These are phyloP conservation scores for Eleutherodactylus coqui DNA, from an alignment of 2,797 vertebrate species.

Conservation along the genomic window DNA sequence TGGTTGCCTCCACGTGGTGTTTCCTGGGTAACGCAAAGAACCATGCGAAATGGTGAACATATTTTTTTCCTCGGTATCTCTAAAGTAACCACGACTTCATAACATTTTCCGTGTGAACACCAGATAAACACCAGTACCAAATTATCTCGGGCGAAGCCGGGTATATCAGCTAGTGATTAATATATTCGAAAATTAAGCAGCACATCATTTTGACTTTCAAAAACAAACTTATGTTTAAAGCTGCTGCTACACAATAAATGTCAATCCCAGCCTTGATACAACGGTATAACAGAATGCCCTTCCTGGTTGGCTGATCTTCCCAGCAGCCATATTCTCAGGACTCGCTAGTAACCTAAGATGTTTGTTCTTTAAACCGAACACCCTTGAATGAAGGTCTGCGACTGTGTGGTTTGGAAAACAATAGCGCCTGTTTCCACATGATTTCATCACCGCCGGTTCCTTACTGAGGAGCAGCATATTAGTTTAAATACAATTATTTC, in stretches of 20 bases:
- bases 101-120: too few species aligned
- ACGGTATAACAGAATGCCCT: not conserved
- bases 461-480: conserved; percentile 30
- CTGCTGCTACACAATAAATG: not conserved
- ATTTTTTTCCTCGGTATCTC: too few species aligned
- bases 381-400: conserved; percentile 36
- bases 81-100: too few species aligned
- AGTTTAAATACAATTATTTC: conserved; percentile 48
- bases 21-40: too few species aligned
- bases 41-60: too few species aligned
- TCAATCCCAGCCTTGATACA: not conserved
- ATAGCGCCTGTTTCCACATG: conserved; percentile 38
- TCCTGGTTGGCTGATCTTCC: not conserved
- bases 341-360: conserved; percentile 4
- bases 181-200: too few species aligned
- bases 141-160: too few species aligned
- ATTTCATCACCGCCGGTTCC: conserved; percentile 39
- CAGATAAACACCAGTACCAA: too few species aligned
- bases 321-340: not conserved
- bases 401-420: conserved; percentile 53
- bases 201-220: too few species aligned
- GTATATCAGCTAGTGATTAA: too few species aligned
- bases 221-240: not conserved
- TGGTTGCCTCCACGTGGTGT: too few species aligned
- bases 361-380: conserved; percentile 37